Percentiles rank a stretch among this genome's conserved stretches.
These are phyloP conservation scores for Atherinomorus stipes DNA, from an alignment of 2,113 vertebrate genomes.

Conservation along the genomic window DNA sequence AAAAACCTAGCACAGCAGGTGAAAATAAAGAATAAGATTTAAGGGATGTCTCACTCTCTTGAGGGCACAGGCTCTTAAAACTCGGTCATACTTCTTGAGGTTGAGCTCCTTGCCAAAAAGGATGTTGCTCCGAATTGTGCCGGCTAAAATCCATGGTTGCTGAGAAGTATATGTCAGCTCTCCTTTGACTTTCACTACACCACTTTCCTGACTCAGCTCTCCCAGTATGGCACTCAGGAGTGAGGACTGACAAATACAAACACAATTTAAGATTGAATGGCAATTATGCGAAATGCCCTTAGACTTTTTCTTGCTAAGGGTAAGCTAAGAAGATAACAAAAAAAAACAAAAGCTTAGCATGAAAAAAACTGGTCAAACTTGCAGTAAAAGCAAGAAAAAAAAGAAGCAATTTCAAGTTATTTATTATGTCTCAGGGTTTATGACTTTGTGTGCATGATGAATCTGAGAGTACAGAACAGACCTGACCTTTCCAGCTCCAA, in stretches of 20 bases:
- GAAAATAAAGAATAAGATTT: background rate
- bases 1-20: background rate
- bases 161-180: conserved; percentile 92
- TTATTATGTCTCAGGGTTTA: background rate
- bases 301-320: no score
- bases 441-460: background rate
- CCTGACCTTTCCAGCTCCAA: conserved; percentile 94
- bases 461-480: conserved; percentile 23
- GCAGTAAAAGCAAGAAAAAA: background rate
- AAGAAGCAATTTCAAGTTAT: background rate
- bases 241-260: conserved; percentile 85
- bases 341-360: no score
- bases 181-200: conserved; percentile 86
- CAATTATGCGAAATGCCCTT: no score
- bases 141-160: conserved; percentile 96
- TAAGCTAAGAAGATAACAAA: no score
- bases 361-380: background rate
- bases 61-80: conserved; percentile 92
- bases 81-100: conserved; percentile 88
- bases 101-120: conserved; percentile 94
- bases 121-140: conserved; percentile 95
- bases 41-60: conserved; percentile 85
- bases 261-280: background rate
- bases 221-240: conserved; percentile 91
- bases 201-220: conserved; percentile 87